Percentiles rank a stretch among this genome's conserved stretches.
These are phyloP conservation scores for Meles meles DNA, from an alignment of 2,113 vertebrate genomes.

Conservation along the genomic window DNA sequence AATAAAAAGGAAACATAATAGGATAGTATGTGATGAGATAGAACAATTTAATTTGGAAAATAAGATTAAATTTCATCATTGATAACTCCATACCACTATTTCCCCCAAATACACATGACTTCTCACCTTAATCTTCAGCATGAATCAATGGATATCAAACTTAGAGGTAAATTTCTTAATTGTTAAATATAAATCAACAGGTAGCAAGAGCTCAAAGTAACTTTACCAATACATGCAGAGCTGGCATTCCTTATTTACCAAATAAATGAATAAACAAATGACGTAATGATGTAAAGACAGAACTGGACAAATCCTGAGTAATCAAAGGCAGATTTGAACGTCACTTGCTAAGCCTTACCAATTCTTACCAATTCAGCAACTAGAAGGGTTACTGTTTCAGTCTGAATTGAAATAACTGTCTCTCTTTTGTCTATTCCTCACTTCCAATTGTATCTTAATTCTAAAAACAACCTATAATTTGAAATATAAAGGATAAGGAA, in stretches of 20 bases:
- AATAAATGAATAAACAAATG: conserved; percentile 33
- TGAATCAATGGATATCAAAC: background rate
- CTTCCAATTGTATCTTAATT: conserved; percentile 6
- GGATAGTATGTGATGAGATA: background rate
- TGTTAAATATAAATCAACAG: conserved; percentile 9
- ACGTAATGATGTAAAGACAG: background rate
- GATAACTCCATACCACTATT: background rate
- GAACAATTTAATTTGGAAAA: background rate
- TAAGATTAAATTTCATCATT: conserved; percentile 20
- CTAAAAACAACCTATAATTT: background rate
- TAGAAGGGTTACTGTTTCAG: background rate
- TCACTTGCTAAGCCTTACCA: background rate
- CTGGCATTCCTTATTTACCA: conserved; percentile 16
- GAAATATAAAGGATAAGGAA: conserved; percentile 22
- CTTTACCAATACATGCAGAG: background rate
- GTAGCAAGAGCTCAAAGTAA: conserved; percentile 23
- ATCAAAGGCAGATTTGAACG: conserved; percentile 33
- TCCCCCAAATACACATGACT: background rate
- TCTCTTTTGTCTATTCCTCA: background rate
- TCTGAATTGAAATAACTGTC: background rate
- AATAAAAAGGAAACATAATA: background rate
- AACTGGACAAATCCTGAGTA: conserved; percentile 8
- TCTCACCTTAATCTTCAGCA: conserved; percentile 8
- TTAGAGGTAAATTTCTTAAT: background rate
- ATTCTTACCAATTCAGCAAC: background rate